phyloP scores from a whole-genome alignment of 92 coral and sea anemone genomes.

The Bergia sp. region DNA sequence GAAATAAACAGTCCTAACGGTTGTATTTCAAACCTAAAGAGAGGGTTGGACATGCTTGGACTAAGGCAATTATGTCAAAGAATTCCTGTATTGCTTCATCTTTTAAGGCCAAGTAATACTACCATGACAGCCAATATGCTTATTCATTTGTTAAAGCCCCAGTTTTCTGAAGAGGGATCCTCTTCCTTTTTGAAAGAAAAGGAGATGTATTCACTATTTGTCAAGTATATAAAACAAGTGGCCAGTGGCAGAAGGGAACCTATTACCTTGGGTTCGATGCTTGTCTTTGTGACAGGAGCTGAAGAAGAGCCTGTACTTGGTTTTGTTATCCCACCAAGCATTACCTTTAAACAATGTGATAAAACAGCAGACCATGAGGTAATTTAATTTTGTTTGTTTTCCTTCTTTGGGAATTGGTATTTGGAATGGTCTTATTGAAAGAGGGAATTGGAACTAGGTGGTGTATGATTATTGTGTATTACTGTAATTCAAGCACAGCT shows the following conservation, averaged over 20 bases:
- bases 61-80: not conserved
- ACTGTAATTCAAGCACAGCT: too few species aligned
- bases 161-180: constrained; percentile 29
- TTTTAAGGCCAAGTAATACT: constrained; percentile 9
- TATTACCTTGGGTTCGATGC: not conserved
- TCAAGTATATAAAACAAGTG: not conserved
- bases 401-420: too few species aligned
- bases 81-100: constrained; percentile 22
- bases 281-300: constrained; percentile 9
- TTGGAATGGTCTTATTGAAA: too few species aligned
- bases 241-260: not conserved
- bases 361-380: not conserved
- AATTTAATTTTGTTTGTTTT: not conserved
- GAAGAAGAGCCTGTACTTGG: constrained; percentile 14
- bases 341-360: constrained; percentile 9
- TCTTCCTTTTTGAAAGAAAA: not conserved
- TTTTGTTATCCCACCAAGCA: not conserved
- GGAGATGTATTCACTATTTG: constrained; percentile 3
- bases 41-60: constrained; percentile 36
- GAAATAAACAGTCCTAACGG: constrained; percentile 12
- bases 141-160: constrained; percentile 18
- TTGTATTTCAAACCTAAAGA: constrained; percentile 24
- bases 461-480: too few species aligned
- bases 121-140: constrained; percentile 3
- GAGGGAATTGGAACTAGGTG: too few species aligned